These are phyloP conservation scores for Megaleporinus macrocephalus DNA, from an alignment of 2,113 vertebrate genomes.

Conservation along the genomic window DNA sequence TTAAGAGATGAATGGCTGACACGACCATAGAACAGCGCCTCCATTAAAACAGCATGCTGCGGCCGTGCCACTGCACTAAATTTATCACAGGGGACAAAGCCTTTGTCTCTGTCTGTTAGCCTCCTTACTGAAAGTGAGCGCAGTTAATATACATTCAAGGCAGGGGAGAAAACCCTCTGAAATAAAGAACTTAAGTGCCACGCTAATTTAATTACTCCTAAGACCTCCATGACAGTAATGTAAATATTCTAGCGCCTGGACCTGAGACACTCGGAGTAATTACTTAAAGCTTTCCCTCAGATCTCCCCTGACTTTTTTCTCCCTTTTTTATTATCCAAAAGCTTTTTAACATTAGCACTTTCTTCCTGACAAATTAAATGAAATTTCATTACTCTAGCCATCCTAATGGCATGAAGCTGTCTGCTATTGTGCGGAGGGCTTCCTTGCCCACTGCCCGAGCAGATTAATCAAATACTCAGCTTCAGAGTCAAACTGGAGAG, in stretches of 20 bases:
- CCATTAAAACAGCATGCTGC: slow-evolving; percentile 57
- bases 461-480: slow-evolving; percentile 84
- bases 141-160: slow-evolving; percentile 55
- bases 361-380: slow-evolving; percentile 99
- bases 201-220: slow-evolving; percentile 95
- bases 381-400: slow-evolving; percentile 98
- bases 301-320: slow-evolving; percentile 76
- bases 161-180: slow-evolving; percentile 64
- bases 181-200: slow-evolving; percentile 83
- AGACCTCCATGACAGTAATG: slow-evolving; percentile 92
- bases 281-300: slow-evolving; percentile 97
- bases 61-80: slow-evolving; percentile 63
- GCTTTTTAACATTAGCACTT: slow-evolving; percentile 99
- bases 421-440: slow-evolving; percentile 81
- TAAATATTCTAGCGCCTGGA: slow-evolving; percentile 96
- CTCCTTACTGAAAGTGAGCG: slow-evolving; percentile 62
- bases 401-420: slow-evolving; percentile 95
- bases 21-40: slow-evolving; percentile 17
- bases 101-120: slow-evolving; percentile 72
- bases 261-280: slow-evolving; percentile 93
- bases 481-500: slow-evolving; percentile 75
- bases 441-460: slow-evolving; percentile 73
- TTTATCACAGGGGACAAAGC: slow-evolving; percentile 72
- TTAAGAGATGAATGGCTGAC: neutral
- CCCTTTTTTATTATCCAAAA: slow-evolving; percentile 91